A percentile compares a stretch with the other conserved stretches of the same genome.
Evolutionary conservation across 2,888 invertebrate species (phyloP).

Genomic region (Archips crataeganus): DNA sequence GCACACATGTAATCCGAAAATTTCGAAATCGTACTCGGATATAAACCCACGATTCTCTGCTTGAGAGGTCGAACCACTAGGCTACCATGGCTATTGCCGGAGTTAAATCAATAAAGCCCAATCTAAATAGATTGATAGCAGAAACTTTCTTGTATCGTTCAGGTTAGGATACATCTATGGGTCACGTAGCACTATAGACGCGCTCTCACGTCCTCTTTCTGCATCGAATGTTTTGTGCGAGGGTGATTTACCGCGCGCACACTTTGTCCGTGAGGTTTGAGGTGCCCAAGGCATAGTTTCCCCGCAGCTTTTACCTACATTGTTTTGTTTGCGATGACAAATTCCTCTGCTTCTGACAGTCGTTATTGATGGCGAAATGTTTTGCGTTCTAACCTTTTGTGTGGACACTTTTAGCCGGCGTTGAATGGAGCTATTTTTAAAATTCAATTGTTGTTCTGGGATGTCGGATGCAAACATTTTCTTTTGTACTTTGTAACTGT

Average conservation of each 20-base stretch:
- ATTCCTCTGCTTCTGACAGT: conserved; percentile 20
- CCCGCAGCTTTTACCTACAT: conserved; percentile 40
- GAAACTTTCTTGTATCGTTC: background rate
- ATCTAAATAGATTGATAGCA: background rate
- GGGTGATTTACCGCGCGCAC: conserved; percentile 64
- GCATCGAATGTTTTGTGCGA: conserved; percentile 58
- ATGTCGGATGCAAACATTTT: background rate
- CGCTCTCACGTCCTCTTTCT: conserved; percentile 57
- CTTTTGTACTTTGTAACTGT: background rate
- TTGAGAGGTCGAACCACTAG: too few relatives aligned
- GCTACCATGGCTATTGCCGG: too few relatives aligned
- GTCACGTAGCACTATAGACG: conserved; percentile 49
- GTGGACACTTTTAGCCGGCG: conserved; percentile 4
- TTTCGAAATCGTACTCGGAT: too few relatives aligned
- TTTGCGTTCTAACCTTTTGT: conserved; percentile 22
- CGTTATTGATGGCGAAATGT: conserved; percentile 25
- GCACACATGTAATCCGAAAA: too few relatives aligned
- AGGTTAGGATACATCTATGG: background rate
- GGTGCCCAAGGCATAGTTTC: conserved; percentile 45
- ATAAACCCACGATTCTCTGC: too few relatives aligned
- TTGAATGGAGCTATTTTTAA: conserved; percentile 2
- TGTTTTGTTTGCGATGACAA: conserved; percentile 26
- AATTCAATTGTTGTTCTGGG: background rate
- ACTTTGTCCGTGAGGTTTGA: conserved; percentile 58
- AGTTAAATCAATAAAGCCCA: background rate